These are phyloP conservation scores for Lamellibrachia columna DNA, from an alignment of 2,888 invertebrate genomes.

Conservation along the genomic window DNA sequence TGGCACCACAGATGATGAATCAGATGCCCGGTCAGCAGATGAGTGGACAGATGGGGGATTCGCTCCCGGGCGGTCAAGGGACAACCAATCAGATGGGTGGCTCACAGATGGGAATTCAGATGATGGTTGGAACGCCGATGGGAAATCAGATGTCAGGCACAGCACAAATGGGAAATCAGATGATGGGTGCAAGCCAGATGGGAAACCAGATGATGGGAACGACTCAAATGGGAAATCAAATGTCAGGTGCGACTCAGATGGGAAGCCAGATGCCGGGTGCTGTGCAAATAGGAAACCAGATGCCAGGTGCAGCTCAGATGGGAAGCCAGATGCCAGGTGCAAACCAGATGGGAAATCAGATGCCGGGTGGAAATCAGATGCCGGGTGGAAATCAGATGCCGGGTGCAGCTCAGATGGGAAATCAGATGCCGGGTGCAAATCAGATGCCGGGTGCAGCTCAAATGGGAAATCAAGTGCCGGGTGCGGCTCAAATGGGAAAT, in stretches of 20 bases:
- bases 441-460: neutral
- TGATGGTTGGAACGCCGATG: no score
- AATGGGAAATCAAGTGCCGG: neutral
- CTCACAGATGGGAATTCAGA: neutral
- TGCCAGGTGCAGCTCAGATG: neutral
- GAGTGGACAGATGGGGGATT: conserved; percentile 21
- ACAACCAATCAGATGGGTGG: conserved; percentile 8
- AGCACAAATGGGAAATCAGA: conserved; percentile 23
- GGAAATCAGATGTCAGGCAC: neutral
- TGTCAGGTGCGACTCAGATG: neutral
- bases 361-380: neutral
- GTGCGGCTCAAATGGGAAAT: neutral
- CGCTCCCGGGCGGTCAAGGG: neutral
- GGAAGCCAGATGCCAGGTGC: neutral
- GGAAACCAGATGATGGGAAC: neutral
- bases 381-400: neutral
- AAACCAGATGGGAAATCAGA: neutral
- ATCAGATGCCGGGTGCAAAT: no score
- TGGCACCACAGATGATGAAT: conserved; percentile 24
- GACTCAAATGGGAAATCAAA: neutral
- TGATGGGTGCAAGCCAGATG: conserved; percentile 25
- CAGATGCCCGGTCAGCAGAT: conserved; percentile 24
- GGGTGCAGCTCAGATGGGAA: neutral
- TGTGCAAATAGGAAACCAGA: neutral
- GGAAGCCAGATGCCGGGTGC: neutral